These are phyloP conservation scores for Hypomecis atomaria DNA, from an alignment of 2,888 invertebrate species.

Conservation along the genomic window DNA sequence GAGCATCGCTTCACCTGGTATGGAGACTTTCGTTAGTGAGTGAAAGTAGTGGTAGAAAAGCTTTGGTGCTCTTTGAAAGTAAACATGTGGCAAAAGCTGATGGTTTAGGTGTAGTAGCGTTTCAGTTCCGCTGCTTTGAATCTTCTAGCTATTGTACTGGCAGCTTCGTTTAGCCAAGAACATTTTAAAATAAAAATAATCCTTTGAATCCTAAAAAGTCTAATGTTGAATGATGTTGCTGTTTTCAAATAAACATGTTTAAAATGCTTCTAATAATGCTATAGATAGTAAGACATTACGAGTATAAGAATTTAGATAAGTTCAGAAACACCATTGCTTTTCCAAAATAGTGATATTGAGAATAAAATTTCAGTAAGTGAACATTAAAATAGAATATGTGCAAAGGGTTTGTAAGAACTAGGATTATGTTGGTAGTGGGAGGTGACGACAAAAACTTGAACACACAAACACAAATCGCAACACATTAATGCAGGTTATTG, in stretches of 20 bases:
- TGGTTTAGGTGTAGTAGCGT: too few relatives aligned
- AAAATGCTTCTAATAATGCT: too few relatives aligned
- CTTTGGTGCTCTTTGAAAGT: constrained; percentile 27
- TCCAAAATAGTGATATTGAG: constrained; percentile 20
- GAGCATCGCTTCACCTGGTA: constrained; percentile 95
- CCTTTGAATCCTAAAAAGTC: too few relatives aligned
- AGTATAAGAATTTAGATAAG: too few relatives aligned
- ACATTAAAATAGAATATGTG: constrained; percentile 25
- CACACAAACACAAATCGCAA: constrained; percentile 84
- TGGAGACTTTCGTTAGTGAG: constrained; percentile 36
- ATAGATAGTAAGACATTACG: too few relatives aligned
- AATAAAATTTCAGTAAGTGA: constrained; percentile 7
- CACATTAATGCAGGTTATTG: constrained; percentile 65
- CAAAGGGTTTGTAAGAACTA: constrained; percentile 31
- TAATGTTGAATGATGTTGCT: too few relatives aligned
- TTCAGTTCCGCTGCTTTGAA: too few relatives aligned
- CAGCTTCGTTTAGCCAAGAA: too few relatives aligned
- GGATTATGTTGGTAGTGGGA: constrained; percentile 39
- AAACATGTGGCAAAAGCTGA: constrained; percentile 1
- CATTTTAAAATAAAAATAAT: too few relatives aligned
- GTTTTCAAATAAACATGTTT: too few relatives aligned
- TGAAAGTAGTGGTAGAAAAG: constrained; percentile 27
- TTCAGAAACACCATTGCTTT: constrained; percentile 32
- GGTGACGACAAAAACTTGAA: constrained; percentile 52
- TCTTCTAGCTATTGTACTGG: too few relatives aligned